Evolutionary conservation across 2,797 vertebrate species (phyloP).

Genomic region (Adelosebastes latens): DNA sequence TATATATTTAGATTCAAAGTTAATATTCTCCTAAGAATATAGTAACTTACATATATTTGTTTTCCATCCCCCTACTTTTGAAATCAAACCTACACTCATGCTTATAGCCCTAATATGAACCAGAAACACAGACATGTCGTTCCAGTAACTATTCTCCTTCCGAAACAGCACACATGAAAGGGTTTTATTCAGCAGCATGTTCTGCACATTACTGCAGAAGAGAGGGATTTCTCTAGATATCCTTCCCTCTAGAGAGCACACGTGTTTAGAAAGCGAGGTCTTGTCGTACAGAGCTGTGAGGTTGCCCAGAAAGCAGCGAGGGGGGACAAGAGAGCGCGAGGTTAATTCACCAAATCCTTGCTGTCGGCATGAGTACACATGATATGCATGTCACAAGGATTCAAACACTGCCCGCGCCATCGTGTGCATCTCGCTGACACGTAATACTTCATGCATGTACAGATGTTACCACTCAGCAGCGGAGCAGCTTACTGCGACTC

Average conservation of each 20-base stretch:
- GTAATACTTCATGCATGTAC: slow-evolving; percentile 60
- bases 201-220: neutral
- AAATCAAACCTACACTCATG: neutral
- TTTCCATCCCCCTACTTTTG: neutral
- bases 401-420: slow-evolving; percentile 44
- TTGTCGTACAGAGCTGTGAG: slow-evolving; percentile 18
- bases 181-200: neutral
- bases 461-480: slow-evolving; percentile 62
- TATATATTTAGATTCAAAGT: neutral
- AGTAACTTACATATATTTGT: neutral
- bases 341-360: slow-evolving; percentile 53
- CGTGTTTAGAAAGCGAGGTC: slow-evolving; percentile 19
- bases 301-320: slow-evolving; percentile 4
- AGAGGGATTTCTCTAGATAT: neutral
- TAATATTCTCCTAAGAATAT: neutral
- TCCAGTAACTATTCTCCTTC: neutral
- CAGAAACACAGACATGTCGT: neutral
- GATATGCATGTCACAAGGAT: slow-evolving; percentile 54
- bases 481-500: slow-evolving; percentile 47
- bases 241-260: neutral
- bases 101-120: neutral
- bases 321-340: slow-evolving; percentile 18
- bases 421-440: slow-evolving; percentile 50
- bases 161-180: neutral
- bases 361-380: slow-evolving; percentile 47